Evolutionary conservation across 2,797 vertebrate species (phyloP).

Genomic region (Myotis pilosus): DNA sequence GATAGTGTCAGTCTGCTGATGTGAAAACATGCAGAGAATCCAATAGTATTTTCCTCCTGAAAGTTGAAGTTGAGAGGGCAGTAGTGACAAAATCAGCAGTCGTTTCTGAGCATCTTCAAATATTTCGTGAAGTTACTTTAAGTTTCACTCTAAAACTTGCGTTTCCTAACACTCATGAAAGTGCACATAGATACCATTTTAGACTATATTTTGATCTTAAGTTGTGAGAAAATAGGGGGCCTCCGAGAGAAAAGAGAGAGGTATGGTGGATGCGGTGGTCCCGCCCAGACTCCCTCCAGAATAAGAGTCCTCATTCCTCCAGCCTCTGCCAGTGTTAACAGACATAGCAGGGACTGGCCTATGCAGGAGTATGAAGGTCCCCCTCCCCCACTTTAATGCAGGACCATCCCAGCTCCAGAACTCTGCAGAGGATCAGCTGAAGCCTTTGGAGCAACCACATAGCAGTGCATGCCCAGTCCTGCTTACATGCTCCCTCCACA

Average conservation of each 20-base stretch:
- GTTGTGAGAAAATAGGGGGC: neutral
- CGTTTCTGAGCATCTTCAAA: slow-evolving; percentile 9
- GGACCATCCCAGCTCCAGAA: neutral
- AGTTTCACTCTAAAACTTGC: neutral
- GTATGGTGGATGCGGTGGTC: neutral
- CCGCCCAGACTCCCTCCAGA: neutral
- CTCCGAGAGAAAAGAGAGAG: neutral
- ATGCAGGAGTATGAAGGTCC: neutral
- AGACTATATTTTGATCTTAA: neutral
- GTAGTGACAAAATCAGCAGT: neutral
- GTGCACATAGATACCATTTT: neutral
- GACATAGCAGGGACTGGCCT: neutral
- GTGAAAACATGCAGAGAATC: neutral
- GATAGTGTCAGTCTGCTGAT: neutral
- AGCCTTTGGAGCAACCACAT: neutral
- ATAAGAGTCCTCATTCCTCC: neutral
- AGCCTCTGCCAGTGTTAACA: neutral
- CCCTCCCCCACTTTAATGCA: neutral
- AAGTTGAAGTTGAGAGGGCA: neutral
- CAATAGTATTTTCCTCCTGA: neutral
- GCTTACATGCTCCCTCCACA: neutral
- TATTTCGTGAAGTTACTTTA: neutral
- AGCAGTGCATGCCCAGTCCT: neutral
- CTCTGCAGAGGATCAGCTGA: neutral
- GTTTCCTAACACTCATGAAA: neutral